Base-by-base conservation (phyloP, 2,113 vertebrate species). In the Lampris megalopsis region DNA sequence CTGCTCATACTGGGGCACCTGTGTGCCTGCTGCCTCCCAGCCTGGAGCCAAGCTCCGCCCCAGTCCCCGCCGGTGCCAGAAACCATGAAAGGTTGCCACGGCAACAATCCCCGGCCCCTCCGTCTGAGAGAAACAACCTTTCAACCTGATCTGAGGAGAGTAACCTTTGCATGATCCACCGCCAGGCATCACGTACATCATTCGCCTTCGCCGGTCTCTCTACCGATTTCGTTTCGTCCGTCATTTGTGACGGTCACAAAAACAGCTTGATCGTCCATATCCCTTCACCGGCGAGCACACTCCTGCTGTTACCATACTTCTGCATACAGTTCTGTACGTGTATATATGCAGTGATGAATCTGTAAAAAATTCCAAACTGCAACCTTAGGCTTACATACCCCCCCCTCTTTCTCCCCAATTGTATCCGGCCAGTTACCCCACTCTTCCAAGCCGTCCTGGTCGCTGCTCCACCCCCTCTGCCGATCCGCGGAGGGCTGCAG, bases 121-220 rank as follows among this genome's bases (percentile, higher is more conserved):
- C 65, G 77, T 86, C 75, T 78, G 88, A 89, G 88, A 92, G 86
- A 88, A 90, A 90, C 90, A 89, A 91, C 86, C 90, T 88, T 88
- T 91, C 83, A 85, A 85, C 86, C 82, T 79, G 80, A 81, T 89
- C 87, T 71, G 88, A 86, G 79, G 54, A 85, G 81, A 45, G 71
- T 84, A 85, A 91, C 88, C 85, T 91, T 91, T 88, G 80, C 83
- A 86, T 85, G 86, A 88, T 91, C 88, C 76, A 82, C 76, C 58
- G 82, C 74, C 68, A 63, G 80, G 75, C 82, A 77, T 68, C 57
- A 9, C 61, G 3, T 2, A 67, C 59, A 57, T 10, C 13, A 64
- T 57, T 73, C 6, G 47, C 49, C 68, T 73, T 59, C 52, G 74
- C 80, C 75, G 71, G 52, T 69, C 73, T 81, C 62, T 50, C 24